phyloP scores from a whole-genome alignment of 2,888 invertebrate species.

The Lasius fuliginosus region DNA sequence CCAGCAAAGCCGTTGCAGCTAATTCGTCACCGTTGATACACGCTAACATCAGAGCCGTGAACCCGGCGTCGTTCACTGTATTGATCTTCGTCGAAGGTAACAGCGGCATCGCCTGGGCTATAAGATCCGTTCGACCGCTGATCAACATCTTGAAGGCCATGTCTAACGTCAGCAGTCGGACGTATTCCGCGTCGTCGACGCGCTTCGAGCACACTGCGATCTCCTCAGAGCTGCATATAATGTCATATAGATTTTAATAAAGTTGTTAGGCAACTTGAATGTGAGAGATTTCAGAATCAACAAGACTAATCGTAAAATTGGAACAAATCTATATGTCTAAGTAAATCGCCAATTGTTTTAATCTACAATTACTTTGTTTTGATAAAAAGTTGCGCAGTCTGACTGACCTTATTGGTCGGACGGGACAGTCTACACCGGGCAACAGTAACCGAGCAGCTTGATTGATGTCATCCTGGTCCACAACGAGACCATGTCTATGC shows the following conservation, averaged over 20 bases:
- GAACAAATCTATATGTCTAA: not conserved
- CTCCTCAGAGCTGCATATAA: slow-evolving; percentile 87
- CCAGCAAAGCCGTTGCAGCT: slow-evolving; percentile 91
- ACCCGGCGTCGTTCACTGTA: slow-evolving; percentile 92
- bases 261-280: not conserved
- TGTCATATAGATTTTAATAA: slow-evolving; percentile 25
- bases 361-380: not conserved
- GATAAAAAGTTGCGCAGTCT: not conserved
- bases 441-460: slow-evolving; percentile 95
- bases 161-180: slow-evolving; percentile 90
- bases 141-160: slow-evolving; percentile 94
- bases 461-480: slow-evolving; percentile 95
- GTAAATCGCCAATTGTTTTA: not conserved
- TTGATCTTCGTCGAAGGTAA: slow-evolving; percentile 92
- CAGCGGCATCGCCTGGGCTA: slow-evolving; percentile 92
- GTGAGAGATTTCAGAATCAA: not conserved
- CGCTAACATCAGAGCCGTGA: slow-evolving; percentile 95
- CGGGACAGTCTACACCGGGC: slow-evolving; percentile 96
- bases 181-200: slow-evolving; percentile 87
- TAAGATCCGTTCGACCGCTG: slow-evolving; percentile 93
- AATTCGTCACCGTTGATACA: slow-evolving; percentile 93
- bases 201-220: slow-evolving; percentile 86
- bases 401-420: slow-evolving; percentile 90
- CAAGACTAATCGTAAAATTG: not conserved
- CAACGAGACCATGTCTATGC: slow-evolving; percentile 91